Evolutionary conservation across 2,888 invertebrate genomes (phyloP), one percentile per base, ranked within the genome.

Genomic region (Falcaria lacertinaria): DNA sequence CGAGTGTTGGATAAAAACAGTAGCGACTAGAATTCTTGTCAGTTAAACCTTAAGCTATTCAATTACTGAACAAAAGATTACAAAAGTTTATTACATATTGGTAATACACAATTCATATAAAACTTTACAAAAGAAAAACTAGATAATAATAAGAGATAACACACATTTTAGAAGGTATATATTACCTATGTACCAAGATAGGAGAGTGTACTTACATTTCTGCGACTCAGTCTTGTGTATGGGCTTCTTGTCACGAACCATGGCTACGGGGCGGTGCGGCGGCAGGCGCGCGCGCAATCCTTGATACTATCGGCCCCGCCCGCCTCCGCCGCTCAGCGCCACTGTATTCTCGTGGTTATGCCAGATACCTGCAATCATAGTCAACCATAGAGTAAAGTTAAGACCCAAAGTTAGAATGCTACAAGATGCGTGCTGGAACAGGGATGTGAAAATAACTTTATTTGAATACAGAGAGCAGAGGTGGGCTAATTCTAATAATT

Each of bases 181-280:
- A n/a, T n/a, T n/a, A n/a, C n/a, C n/a, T n/a, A n/a, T n/a, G n/a
- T n/a, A n/a, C n/a, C n/a, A n/a, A n/a, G n/a, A n/a, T n/a, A n/a
- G n/a, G 11, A 35, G 11, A 16, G 5, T 6, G 43, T 50, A 85
- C 88, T 80, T 67, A 89, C 88, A 88, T 84, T 83, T 86, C 65
- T 87, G 87, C 43, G 88, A 88, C 68, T 89, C 90, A 62, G 84
- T 79, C 73, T 88, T 89, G 50, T 80, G 80, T 41, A 87, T 85
- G 45, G 79, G 77, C 63, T 88, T 87, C 80, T 87, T 89, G 66
- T 89, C 88, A 59, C 89, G 89, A 64, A 81, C 89, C 89, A 89
- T 89, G 74, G 70, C 70, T 69, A 72, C 69, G 39, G 76, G 73
- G 50, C 74, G 75, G 57, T 51, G 57, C 48, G 65, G 65, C 62